Conservation (phyloP, 2,797 vertebrate genomes). For the Poecilia picta region DNA sequence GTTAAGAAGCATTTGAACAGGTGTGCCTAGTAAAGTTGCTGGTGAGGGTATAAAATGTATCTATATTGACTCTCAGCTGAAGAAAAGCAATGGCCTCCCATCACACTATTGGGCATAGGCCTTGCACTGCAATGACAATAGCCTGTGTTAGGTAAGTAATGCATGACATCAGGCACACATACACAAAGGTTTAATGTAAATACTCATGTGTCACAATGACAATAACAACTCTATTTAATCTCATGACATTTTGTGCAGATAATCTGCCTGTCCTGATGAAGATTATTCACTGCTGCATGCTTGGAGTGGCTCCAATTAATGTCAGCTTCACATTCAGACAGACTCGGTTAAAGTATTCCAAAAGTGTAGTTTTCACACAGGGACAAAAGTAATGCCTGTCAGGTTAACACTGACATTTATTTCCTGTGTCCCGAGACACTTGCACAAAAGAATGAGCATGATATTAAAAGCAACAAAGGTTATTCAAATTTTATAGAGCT, state of each 20-base stretch:
- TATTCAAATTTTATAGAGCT: not conserved
- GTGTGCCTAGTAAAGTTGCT: not conserved
- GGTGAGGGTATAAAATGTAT: not conserved
- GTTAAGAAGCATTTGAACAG: not conserved
- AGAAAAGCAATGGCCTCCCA: too few species aligned
- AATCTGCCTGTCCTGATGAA: not conserved
- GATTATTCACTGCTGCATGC: not conserved
- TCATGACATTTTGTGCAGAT: not conserved
- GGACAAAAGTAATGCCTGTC: not conserved
- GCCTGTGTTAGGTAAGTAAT: too few species aligned
- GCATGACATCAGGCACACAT: not conserved
- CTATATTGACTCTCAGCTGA: too few species aligned
- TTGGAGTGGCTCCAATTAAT: not conserved
- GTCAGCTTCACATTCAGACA: not conserved
- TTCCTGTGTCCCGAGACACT: not conserved
- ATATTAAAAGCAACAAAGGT: not conserved
- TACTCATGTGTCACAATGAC: not conserved
- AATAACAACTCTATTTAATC: not conserved
- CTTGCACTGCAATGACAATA: too few species aligned
- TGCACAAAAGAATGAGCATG: not conserved
- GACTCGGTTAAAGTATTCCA: not conserved
- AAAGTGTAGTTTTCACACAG: not conserved
- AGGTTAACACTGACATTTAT: not conserved
- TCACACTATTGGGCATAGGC: too few species aligned
- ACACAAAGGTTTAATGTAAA: not conserved